These are phyloP conservation scores for Strigamia maritima DNA, from an alignment of 2,888 invertebrate genomes.

Conservation along the genomic window DNA sequence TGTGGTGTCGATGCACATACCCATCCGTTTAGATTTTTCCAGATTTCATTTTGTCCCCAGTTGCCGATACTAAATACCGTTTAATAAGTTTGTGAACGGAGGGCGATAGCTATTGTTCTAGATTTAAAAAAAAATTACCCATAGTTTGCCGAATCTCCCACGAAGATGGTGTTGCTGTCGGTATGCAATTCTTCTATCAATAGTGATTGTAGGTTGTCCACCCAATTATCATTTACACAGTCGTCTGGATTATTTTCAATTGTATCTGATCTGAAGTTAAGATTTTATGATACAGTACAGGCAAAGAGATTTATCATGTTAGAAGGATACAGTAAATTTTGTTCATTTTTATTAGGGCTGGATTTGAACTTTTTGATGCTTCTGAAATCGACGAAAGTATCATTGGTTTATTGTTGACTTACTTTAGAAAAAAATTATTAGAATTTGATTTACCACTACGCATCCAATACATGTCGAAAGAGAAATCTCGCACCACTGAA, in stretches of 20 bases:
- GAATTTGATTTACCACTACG: not conserved
- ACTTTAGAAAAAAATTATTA: too few species aligned
- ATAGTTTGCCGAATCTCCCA: not conserved
- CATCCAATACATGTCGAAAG: not conserved
- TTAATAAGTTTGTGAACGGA: too few species aligned
- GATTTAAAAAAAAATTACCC: too few species aligned
- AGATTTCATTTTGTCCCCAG: not conserved
- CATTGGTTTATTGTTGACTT: not conserved
- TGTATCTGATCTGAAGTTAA: not conserved
- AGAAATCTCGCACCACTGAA: not conserved
- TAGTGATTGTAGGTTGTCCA: not conserved
- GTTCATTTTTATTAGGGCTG: not conserved
- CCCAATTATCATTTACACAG: not conserved
- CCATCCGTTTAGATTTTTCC: not conserved
- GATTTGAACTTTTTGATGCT: not conserved
- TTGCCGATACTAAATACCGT: not conserved
- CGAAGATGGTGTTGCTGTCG: not conserved
- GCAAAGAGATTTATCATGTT: not conserved
- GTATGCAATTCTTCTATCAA: not conserved
- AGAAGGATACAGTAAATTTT: not conserved
- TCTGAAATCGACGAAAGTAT: not conserved
- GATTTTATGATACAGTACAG: too few species aligned
- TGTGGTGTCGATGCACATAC: not conserved
- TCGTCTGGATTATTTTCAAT: not conserved
- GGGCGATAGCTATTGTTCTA: too few species aligned